Percentiles rank a stretch among this genome's conserved stretches.
Evolutionary conservation across 2,888 invertebrate genomes (phyloP).

Genomic region (Chymomyza fuscimana): DNA sequence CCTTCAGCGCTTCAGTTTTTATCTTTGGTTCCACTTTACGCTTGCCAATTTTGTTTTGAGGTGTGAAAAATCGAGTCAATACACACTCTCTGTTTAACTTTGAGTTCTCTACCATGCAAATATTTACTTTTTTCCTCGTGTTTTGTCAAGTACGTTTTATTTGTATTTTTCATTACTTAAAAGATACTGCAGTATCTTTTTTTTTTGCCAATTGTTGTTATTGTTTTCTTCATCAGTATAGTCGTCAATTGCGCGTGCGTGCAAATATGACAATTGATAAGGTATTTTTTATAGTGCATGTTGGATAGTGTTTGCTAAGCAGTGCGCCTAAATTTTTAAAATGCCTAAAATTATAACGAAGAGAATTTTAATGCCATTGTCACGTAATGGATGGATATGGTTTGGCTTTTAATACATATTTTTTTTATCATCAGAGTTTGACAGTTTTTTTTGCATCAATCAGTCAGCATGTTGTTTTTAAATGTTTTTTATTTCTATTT

Average conservation of each 20-base stretch:
- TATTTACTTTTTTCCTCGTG: neutral
- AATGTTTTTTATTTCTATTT: neutral
- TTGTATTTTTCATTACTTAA: slow-evolving; percentile 4
- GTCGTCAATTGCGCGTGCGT: neutral
- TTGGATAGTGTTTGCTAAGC: neutral
- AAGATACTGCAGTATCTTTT: neutral
- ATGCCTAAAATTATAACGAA: neutral
- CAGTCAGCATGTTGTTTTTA: neutral
- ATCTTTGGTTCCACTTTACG: slow-evolving; percentile 44
- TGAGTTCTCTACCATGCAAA: neutral
- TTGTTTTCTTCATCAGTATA: neutral
- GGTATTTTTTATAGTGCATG: neutral
- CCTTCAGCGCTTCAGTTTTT: slow-evolving; percentile 12
- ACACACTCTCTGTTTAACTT: slow-evolving; percentile 46
- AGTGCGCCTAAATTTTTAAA: slow-evolving; percentile 4
- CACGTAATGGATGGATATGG: neutral
- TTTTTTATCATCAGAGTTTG: neutral
- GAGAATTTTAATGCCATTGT: neutral
- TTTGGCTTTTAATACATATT: neutral
- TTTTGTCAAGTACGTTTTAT: neutral
- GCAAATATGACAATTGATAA: slow-evolving; percentile 4
- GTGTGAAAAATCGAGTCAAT: slow-evolving; percentile 58
- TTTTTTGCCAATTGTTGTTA: slow-evolving; percentile 1
- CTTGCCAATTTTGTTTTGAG: slow-evolving; percentile 38
- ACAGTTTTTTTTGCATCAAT: neutral